Base-by-base conservation (phyloP, 2,113 vertebrate species). In the Ranitomeya imitator region DNA sequence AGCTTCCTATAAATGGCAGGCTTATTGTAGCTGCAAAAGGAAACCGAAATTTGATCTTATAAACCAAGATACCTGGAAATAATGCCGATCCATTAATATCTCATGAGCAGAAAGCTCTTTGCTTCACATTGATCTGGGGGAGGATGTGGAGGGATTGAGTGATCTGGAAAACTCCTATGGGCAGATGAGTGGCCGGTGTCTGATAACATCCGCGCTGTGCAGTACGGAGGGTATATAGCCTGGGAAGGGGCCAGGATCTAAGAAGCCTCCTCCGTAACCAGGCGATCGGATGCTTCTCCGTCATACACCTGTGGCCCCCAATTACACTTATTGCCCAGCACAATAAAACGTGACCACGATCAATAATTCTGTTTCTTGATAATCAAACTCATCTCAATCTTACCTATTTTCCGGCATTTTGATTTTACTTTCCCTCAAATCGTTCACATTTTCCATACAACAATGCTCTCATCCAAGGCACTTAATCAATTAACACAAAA, bases 121-220 rank as follows among this genome's bases (percentile, higher is more conserved):
- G 54, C 16, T 59, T 73, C 11, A 57, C 52, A 37, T 45, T 79
- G 15, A 11, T 55, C 14, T 23, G 26, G 4, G 37, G 31, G 15
- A 15, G 71, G 71, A 23, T 55, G 54, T 57, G 52, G 51, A 79
- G 81, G 67, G 86, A 84, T 85, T 78, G 85, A 67, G 76, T 79
- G 82, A 79, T 71, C n/a, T 79, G 73, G 88, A 79, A 85, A 79
- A 23, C 51, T 79, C 37, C 82, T 79, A 71, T 85, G 79, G 73
- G 74, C 82, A 79, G 88, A 79, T 51, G 71, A 69, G 37, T 80
- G 73, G 71, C 83, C 60, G 23, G 54, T 59, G 57, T 79, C 23
- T 61, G 82, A 71, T 84, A 71, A 85, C n/a, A 78, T 37, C 69
- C 79, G 52, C n/a, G 73, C 81, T 79, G 71, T 57, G 60, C 52